phyloP scores from a whole-genome alignment of 2,797 vertebrate genomes.

The Bufotes viridis region DNA sequence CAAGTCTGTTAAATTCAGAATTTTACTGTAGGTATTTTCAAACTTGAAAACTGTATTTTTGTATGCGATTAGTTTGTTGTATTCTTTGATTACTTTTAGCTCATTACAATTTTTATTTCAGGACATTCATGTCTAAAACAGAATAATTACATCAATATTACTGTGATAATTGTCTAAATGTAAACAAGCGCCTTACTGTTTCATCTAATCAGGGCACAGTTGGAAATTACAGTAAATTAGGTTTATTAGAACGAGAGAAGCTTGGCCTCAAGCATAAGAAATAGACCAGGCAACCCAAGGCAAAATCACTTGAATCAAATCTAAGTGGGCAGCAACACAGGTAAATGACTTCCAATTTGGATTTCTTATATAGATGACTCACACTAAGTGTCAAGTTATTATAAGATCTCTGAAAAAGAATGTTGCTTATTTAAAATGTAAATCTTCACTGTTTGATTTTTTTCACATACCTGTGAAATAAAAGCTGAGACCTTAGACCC shows the following conservation, averaged over 20 bases:
- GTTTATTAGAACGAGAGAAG: slow-evolving; percentile 52
- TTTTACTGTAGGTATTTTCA: not conserved
- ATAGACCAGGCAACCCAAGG: slow-evolving; percentile 18
- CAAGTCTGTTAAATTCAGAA: too few species aligned
- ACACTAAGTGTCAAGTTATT: slow-evolving; percentile 20
- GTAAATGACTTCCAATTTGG: slow-evolving; percentile 31
- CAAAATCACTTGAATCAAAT: slow-evolving; percentile 56
- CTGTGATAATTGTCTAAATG: slow-evolving; percentile 56
- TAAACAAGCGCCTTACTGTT: slow-evolving; percentile 71
- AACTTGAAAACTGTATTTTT: not conserved
- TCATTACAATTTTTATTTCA: not conserved
- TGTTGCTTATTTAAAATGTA: slow-evolving; percentile 9
- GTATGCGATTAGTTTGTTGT: not conserved
- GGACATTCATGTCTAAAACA: not conserved
- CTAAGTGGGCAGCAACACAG: slow-evolving; percentile 34
- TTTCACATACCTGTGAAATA: not conserved
- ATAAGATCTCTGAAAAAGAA: not conserved
- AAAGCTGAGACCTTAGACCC: slow-evolving; percentile 30
- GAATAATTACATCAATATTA: slow-evolving; percentile 12
- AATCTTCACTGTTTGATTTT: not conserved
- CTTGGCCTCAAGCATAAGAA: slow-evolving; percentile 15
- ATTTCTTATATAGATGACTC: slow-evolving; percentile 26
- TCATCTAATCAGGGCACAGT: slow-evolving; percentile 73
- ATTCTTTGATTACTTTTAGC: not conserved
- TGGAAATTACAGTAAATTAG: slow-evolving; percentile 64